Base-by-base conservation (phyloP, 1,140 invertebrate genomes). In the Dreissena polymorpha region DNA sequence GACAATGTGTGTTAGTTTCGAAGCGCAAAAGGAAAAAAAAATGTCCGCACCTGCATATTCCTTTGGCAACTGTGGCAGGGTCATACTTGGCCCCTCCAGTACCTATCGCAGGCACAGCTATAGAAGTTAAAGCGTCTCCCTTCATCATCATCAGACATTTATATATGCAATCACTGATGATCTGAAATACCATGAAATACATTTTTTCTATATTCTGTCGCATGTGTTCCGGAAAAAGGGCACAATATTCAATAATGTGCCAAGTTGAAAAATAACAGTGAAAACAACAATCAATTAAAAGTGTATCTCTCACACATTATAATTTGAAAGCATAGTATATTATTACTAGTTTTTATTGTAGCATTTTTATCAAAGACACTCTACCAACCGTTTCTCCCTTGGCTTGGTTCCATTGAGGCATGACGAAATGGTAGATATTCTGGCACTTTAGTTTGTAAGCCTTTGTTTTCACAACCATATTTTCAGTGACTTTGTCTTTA, bases 61-160 rank as follows among this genome's bases (percentile, higher is more conserved):
- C 73, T 39, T 60, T 60, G 0, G 73, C 73, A 25, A 75, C 73
- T 65, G 50, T 63, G 3, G 14, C 63, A n/a, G 73, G 57, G 21
- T 64, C 63, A 14, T 78, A 78, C 18, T 65, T 25, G 27, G 51
- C 49, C n/a, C 76, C 76, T n/a, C 76, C 76, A 10, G 76, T 55
- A 3, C 76, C 76, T 69, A 78, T 78, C 23, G 76, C 50, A 14
- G 76, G 76, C 29, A 78, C n/a, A 1, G 76, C 76, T 23, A 78
- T 78, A 16, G 76, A 55, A 27, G n/a, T 53, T 12, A 55, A 49
- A 16, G 18, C 18, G 23, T 51, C 63, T 0, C 6, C 12, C 25
- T 78, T 68, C 67, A 78, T 69, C 51, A 64, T 78, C 13, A 29
- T 39, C 21, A 78, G 76, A 57, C 76, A 78, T 21, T 78, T 65